phyloP scores from a whole-genome alignment of 2,797 vertebrate genomes.

The Eulemur albifrons region DNA sequence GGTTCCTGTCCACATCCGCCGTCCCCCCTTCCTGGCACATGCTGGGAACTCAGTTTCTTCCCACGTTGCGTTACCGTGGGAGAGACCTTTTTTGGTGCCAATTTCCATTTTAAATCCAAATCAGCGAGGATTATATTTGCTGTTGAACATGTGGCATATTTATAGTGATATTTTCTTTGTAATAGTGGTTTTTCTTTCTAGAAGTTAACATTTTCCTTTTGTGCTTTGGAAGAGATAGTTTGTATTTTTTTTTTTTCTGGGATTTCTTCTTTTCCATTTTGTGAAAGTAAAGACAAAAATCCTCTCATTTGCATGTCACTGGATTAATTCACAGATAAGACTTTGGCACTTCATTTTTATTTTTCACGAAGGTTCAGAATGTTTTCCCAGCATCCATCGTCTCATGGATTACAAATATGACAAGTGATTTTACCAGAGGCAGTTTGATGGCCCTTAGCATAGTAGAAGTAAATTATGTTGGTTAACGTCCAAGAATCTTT shows the following conservation, averaged over 20 bases:
- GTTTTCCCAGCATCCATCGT: neutral
- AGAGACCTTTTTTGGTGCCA: neutral
- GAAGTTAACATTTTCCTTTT: neutral
- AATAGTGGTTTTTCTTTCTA: neutral
- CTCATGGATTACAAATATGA: neutral
- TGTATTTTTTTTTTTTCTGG: neutral
- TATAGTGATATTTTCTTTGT: neutral
- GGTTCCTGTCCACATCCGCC: no score
- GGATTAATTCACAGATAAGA: neutral
- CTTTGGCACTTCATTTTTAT: neutral
- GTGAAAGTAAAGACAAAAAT: neutral
- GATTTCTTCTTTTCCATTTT: neutral
- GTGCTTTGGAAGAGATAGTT: neutral
- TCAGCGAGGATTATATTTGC: neutral
- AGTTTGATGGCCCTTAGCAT: neutral
- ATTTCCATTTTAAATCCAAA: neutral
- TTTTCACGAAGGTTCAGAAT: neutral
- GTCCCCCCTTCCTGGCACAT: rapidly evolving
- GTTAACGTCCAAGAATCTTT: neutral
- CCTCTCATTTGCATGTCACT: neutral
- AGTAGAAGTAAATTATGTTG: neutral
- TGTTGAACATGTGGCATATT: neutral
- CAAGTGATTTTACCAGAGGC: neutral
- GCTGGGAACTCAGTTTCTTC: rapidly evolving
- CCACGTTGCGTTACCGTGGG: rapidly evolving